Evolutionary conservation across 2,113 vertebrate species (phyloP).

Genomic region (Ictalurus punctatus): DNA sequence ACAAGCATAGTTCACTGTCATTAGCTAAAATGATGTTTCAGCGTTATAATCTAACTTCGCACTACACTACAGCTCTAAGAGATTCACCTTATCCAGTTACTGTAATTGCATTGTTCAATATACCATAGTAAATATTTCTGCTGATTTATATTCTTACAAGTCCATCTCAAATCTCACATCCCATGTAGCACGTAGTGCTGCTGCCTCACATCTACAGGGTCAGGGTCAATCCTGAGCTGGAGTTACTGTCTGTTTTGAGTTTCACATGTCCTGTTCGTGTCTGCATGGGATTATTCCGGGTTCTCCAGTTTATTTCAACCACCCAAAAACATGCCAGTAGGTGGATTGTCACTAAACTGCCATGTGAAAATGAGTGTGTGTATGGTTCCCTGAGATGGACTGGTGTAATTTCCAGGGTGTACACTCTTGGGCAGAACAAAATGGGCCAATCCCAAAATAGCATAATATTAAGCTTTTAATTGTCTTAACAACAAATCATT

Average conservation of each 20-base stretch:
- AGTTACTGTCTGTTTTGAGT: neutral
- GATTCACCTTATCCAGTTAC: neutral
- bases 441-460: too few relatives aligned
- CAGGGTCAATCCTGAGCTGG: neutral
- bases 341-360: neutral
- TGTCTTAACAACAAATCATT: too few relatives aligned
- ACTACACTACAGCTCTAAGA: neutral
- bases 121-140: neutral
- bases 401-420: neutral
- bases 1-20: conserved; percentile 9
- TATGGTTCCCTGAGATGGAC: neutral
- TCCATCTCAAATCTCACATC: neutral
- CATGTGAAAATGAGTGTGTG: neutral
- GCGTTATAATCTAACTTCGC: conserved; percentile 3
- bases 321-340: neutral
- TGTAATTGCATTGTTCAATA: neutral
- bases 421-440: too few relatives aligned
- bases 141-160: neutral
- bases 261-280: neutral
- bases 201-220: neutral
- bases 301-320: neutral
- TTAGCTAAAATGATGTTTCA: neutral
- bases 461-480: too few relatives aligned
- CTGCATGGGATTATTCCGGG: neutral
- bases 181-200: neutral